Base-by-base conservation (phyloP, 2,888 invertebrate genomes). In the Epinotia nisella region DNA sequence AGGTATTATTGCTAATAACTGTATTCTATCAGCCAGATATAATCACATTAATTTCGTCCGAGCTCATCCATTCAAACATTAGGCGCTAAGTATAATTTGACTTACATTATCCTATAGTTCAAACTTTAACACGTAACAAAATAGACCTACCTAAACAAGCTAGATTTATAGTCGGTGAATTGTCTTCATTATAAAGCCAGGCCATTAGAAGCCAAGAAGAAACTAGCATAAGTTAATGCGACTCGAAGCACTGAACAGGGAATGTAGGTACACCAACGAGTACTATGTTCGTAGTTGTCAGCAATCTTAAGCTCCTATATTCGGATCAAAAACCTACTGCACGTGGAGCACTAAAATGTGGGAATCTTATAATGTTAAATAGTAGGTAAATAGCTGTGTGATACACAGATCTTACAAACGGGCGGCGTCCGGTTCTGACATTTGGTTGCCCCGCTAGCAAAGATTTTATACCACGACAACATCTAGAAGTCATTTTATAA, bases 41-140 rank as follows among this genome's bases (percentile, higher is more conserved):
- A 19, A 24, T 29, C 49, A 49, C 51, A 17, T 29, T 17, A 29
- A 51, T 24, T 45, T 51, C 51, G 64, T 64, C 29, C 19, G 35
- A 41, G 24, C 49, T 17, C 62, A 62, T 24, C 29, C n/a, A 35
- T 53, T 64, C 29, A 53, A 64, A 51, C 64, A 53, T 51, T 35
- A 53, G 7, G 29, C 9, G 35, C 53, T 65, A 65, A 53, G 64
- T 53, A 65, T 65, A 65, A 53, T 64, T 64, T 64, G 64, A 65
- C 64, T 65, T 65, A 65, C 53, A 53, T 65, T 65, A 66, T 41
- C 66, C 15, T 21, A 56, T 24, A 55, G 35, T 39, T 55, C 53
- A 55, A 55, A 55, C 53, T 55, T 55, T 55, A 65, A 65, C 35
- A 53, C 64, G 65, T 65, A 65, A 65, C 65, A 65, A 65, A 66